Evolutionary conservation across 2,888 invertebrate species (phyloP).

Genomic region (Caenorhabditis sp.): DNA sequence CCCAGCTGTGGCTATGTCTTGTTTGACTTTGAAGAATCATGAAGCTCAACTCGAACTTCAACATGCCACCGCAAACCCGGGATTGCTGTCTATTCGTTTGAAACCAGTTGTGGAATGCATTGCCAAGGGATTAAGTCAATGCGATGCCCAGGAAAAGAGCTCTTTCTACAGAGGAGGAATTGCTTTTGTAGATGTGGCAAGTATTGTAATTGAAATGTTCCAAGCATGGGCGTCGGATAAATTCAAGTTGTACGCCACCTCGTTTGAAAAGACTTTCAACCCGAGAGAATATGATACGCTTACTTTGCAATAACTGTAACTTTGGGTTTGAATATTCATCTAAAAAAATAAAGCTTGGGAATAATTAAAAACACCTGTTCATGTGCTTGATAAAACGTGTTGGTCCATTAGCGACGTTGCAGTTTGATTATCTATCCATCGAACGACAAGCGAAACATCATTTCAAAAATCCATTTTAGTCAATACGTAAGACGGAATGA

Average conservation of each 20-base stretch:
- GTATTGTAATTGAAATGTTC: background rate
- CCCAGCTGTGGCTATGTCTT: too few species aligned
- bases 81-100: background rate
- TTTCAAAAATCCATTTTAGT: background rate
- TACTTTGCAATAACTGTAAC: background rate
- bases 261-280: background rate
- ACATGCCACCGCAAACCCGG: too few species aligned
- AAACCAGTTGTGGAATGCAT: background rate
- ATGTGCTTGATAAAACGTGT: too few species aligned
- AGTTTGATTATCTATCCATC: too few species aligned
- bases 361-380: too few species aligned
- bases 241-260: background rate
- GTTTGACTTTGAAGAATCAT: too few species aligned
- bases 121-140: background rate
- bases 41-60: too few species aligned
- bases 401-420: too few species aligned
- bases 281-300: background rate
- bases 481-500: background rate
- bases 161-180: background rate
- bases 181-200: background rate
- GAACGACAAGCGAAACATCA: too few species aligned
- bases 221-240: background rate
- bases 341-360: too few species aligned
- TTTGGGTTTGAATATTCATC: too few species aligned
- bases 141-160: background rate